phyloP scores from a whole-genome alignment of 2,797 vertebrate genomes.

The Mus spretus region DNA sequence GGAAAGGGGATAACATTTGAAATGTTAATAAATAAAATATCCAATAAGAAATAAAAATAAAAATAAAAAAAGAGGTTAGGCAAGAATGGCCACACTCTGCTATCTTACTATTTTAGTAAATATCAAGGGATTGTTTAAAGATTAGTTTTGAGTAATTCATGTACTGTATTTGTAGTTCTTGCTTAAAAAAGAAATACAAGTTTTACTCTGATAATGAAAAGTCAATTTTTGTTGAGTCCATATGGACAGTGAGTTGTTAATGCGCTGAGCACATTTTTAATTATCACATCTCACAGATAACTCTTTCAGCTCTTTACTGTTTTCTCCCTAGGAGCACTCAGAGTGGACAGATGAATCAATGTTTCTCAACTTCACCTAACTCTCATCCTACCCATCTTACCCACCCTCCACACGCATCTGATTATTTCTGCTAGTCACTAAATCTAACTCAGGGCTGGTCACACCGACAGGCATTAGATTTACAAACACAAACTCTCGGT shows the following conservation, averaged over 20 bases:
- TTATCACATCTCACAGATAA: slow-evolving; percentile 3
- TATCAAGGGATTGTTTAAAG: neutral
- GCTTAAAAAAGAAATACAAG: neutral
- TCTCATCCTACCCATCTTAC: neutral
- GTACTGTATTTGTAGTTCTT: neutral
- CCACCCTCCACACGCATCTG: neutral
- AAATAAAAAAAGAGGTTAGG: neutral
- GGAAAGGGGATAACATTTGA: no score
- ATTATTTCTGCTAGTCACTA: neutral
- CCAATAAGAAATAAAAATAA: no score
- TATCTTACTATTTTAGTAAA: neutral
- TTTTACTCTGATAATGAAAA: neutral
- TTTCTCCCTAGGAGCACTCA: neutral
- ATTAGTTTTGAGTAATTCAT: slow-evolving; percentile 25
- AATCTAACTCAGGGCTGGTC: neutral
- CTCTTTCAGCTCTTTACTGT: neutral
- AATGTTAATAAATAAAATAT: no score
- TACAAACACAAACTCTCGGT: neutral
- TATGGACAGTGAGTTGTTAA: neutral
- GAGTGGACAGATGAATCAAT: neutral
- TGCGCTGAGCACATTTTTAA: neutral
- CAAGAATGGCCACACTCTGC: neutral
- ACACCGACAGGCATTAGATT: neutral
- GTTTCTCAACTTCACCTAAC: neutral
- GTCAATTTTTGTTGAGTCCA: neutral